phyloP scores from a whole-genome alignment of 2,888 invertebrate species.

The Druceiella hillmani region DNA sequence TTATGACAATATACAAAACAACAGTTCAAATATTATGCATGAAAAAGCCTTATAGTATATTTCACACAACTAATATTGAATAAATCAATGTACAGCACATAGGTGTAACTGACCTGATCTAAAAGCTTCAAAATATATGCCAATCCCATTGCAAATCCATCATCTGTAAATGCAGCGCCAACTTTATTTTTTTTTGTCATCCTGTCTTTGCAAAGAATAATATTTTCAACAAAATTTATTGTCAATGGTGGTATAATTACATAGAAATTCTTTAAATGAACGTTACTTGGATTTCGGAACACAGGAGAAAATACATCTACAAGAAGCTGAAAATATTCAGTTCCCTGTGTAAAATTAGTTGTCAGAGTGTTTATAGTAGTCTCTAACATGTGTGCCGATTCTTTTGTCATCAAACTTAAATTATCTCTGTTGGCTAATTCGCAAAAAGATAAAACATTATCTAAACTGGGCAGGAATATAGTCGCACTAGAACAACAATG shows the following conservation, averaged over 20 bases:
- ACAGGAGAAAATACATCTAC: conserved; percentile 90
- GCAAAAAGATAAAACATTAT: conserved; percentile 55
- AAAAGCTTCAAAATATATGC: conserved; percentile 90
- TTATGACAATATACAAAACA: no score
- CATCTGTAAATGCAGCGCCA: conserved; percentile 92
- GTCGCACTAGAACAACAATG: conserved; percentile 90
- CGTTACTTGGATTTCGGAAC: conserved; percentile 78
- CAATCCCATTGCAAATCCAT: conserved; percentile 94
- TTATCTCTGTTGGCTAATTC: conserved; percentile 55
- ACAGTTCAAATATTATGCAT: no score
- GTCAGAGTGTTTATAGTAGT: conserved; percentile 72
- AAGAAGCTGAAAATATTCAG: conserved; percentile 84
- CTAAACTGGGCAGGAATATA: conserved; percentile 79
- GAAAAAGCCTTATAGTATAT: no score
- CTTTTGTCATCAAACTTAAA: conserved; percentile 54
- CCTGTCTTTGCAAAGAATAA: conserved; percentile 86
- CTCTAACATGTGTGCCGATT: conserved; percentile 69
- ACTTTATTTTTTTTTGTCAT: conserved; percentile 84
- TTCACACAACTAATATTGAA: no score
- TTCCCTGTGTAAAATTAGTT: conserved; percentile 80
- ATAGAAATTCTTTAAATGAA: conserved; percentile 88
- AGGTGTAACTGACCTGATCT: conserved; percentile 73
- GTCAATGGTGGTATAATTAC: conserved; percentile 91
- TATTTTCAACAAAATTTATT: conserved; percentile 91
- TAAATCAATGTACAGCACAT: no score